Percentiles rank a stretch among this genome's conserved stretches.
These are phyloP conservation scores for Listronotus bonariensis DNA, from an alignment of 1,140 invertebrate genomes.

Conservation along the genomic window DNA sequence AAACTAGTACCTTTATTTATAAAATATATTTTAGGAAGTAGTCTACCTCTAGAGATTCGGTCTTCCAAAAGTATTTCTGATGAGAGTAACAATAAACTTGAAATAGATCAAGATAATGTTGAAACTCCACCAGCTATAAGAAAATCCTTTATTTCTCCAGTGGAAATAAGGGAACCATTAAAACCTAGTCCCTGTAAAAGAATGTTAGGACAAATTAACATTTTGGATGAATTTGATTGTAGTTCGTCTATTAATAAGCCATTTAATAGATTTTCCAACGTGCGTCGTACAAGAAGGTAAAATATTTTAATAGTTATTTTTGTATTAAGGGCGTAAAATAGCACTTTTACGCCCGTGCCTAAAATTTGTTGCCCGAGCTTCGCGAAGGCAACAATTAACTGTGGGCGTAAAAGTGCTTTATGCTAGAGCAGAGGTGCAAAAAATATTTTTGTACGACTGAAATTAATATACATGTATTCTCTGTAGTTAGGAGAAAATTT, in stretches of 20 bases:
- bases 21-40: background rate
- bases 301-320: too few relatives aligned
- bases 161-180: conserved; percentile 62
- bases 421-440: too few relatives aligned
- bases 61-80: conserved; percentile 50
- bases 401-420: too few relatives aligned
- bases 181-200: conserved; percentile 56
- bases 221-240: conserved; percentile 30
- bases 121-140: conserved; percentile 84
- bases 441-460: too few relatives aligned
- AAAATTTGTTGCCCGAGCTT: too few relatives aligned
- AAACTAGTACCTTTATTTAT: background rate
- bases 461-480: too few relatives aligned
- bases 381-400: too few relatives aligned
- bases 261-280: conserved; percentile 82
- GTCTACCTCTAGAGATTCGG: conserved; percentile 33
- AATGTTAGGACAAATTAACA: conserved; percentile 48
- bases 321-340: too few relatives aligned
- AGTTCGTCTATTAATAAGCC: conserved; percentile 70
- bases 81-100: conserved; percentile 69
- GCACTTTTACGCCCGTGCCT: too few relatives aligned
- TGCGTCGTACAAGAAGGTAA: conserved; percentile 79
- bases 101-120: conserved; percentile 89
- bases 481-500: too few relatives aligned
- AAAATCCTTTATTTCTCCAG: conserved; percentile 65